These are phyloP conservation scores for Pyrrhosoma nymphula DNA, from an alignment of 2,888 invertebrate genomes.

Conservation along the genomic window DNA sequence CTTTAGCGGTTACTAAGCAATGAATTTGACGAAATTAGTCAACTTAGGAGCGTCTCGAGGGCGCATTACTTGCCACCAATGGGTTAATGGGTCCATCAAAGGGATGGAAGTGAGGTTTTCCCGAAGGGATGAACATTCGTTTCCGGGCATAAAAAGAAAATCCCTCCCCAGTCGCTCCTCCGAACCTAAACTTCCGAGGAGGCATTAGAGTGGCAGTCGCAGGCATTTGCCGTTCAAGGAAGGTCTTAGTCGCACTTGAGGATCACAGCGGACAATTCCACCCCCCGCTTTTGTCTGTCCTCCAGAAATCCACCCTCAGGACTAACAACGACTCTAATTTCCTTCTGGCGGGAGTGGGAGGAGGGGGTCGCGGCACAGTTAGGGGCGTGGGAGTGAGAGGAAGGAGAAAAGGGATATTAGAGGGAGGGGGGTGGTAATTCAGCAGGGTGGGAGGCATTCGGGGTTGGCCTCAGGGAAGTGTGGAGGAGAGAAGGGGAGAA, in stretches of 20 bases:
- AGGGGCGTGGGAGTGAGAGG: background rate
- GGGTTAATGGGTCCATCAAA: too few relatives aligned
- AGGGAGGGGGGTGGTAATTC: background rate
- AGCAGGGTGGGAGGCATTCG: background rate
- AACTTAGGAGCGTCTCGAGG: too few relatives aligned
- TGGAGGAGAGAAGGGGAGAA: background rate
- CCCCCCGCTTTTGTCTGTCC: background rate
- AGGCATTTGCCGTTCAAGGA: background rate
- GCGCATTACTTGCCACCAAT: too few relatives aligned
- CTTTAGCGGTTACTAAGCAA: too few relatives aligned
- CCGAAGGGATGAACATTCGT: too few relatives aligned
- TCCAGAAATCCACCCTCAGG: too few relatives aligned
- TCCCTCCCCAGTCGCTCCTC: too few relatives aligned
- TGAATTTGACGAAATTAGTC: too few relatives aligned
- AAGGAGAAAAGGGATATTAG: background rate
- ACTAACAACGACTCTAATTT: background rate
- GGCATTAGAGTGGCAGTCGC: background rate
- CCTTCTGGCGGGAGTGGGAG: background rate
- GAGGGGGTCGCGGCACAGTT: background rate
- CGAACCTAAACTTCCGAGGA: background rate
- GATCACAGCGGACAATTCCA: background rate
- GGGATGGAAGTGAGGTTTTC: too few relatives aligned
- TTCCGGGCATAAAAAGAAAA: too few relatives aligned
- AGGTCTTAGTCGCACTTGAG: constrained; percentile 2
- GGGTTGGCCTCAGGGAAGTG: background rate